Evolutionary conservation across 2,888 invertebrate species (phyloP).

Genomic region (Dione juno): DNA sequence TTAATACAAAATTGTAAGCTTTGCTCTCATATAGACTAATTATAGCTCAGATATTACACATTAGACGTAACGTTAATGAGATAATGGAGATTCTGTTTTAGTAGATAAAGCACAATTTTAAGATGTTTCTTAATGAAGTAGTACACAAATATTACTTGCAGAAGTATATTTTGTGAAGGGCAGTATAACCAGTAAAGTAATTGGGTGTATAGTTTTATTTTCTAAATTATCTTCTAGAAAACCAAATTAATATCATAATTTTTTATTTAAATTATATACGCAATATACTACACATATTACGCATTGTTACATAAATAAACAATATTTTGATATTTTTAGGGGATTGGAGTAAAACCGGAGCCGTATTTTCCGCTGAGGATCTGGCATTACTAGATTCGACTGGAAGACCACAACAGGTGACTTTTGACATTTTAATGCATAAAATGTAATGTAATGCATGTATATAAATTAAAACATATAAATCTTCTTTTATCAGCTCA

Average conservation of each 20-base stretch:
- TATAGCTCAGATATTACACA: conserved; percentile 4
- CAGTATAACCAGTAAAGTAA: not conserved
- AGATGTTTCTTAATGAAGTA: not conserved
- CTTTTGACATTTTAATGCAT: not conserved
- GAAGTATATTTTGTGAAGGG: not conserved
- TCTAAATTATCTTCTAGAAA: too few relatives aligned
- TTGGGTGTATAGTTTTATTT: too few relatives aligned
- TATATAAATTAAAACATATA: conserved; percentile 1
- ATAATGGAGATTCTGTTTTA: not conserved
- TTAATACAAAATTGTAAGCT: not conserved
- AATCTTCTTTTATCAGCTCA: conserved; percentile 55
- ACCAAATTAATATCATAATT: too few relatives aligned
- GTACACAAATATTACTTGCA: not conserved
- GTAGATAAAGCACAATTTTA: not conserved
- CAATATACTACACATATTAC: too few relatives aligned
- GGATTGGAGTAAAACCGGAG: conserved; percentile 76
- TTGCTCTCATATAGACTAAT: conserved; percentile 7
- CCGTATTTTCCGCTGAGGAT: conserved; percentile 79
- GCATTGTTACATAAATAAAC: not conserved
- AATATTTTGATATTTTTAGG: conserved; percentile 52
- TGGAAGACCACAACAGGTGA: conserved; percentile 67
- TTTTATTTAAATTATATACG: too few relatives aligned
- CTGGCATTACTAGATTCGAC: conserved; percentile 74
- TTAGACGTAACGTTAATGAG: not conserved
- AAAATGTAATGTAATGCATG: not conserved